Percentiles rank a stretch among this genome's conserved stretches.
Evolutionary conservation across 2,113 vertebrate species (phyloP).

Genomic region (Planiliza haematocheilus): DNA sequence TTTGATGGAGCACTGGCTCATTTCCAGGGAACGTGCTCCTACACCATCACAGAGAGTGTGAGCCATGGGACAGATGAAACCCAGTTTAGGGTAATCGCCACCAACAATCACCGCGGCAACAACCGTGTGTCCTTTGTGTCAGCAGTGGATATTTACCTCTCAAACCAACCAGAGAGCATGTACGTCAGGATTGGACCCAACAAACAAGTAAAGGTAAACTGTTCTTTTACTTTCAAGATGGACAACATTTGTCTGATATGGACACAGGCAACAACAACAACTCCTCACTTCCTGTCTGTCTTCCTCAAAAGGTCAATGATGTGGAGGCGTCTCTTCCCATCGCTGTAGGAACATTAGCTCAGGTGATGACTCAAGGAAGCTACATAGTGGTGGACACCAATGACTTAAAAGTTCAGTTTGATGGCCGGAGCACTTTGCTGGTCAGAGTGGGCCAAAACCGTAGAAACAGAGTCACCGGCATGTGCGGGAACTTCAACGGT

Average conservation of each 20-base stretch:
- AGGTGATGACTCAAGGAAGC: conserved; percentile 40
- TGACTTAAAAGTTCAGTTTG: conserved; percentile 70
- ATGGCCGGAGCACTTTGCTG: conserved; percentile 64
- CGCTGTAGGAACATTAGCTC: conserved; percentile 42
- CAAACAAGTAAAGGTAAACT: conserved; percentile 66
- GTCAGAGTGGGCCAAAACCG: conserved; percentile 46
- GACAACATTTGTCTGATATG: background rate
- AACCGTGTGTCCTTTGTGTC: conserved; percentile 75
- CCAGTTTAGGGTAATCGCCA: conserved; percentile 67
- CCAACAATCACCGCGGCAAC: conserved; percentile 75
- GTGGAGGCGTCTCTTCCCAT: conserved; percentile 37
- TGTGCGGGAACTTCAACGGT: conserved; percentile 80
- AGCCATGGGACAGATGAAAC: conserved; percentile 17
- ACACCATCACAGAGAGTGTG: conserved; percentile 72
- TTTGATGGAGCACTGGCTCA: conserved; percentile 83
- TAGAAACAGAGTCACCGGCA: conserved; percentile 60
- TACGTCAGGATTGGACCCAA: conserved; percentile 69
- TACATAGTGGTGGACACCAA: conserved; percentile 56
- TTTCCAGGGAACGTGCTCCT: conserved; percentile 85
- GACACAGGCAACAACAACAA: background rate
- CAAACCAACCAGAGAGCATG: conserved; percentile 3
- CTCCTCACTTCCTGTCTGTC: background rate
- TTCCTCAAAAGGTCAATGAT: conserved; percentile 69
- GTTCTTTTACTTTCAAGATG: background rate
- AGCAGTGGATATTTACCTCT: conserved; percentile 74